Percentiles rank a stretch among this genome's conserved stretches.
Conservation (phyloP, 2,888 invertebrate genomes). For the Perizoma affinitatum region DNA sequence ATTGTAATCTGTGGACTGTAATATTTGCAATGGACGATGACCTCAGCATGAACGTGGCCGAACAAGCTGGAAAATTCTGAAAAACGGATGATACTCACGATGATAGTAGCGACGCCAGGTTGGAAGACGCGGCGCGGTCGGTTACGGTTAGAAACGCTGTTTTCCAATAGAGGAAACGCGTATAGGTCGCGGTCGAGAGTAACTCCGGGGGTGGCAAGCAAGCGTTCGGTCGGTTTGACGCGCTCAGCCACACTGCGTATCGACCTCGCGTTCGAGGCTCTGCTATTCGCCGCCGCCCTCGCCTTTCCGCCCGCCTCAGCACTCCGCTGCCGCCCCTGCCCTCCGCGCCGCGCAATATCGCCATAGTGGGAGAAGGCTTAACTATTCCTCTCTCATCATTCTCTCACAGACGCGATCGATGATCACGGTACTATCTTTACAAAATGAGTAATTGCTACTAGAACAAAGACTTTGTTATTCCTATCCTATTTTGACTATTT, state of each 20-base stretch:
- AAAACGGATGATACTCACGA: constrained; percentile 22
- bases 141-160: constrained; percentile 25
- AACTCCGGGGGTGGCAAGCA: constrained; percentile 38
- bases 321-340: constrained; percentile 61
- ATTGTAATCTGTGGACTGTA: constrained; percentile 16
- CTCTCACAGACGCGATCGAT: constrained; percentile 57
- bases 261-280: constrained; percentile 67
- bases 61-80: constrained; percentile 9
- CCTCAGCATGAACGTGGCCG: constrained; percentile 13
- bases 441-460: neutral
- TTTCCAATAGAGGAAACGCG: constrained; percentile 31
- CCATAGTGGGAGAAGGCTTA: constrained; percentile 71
- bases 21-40: constrained; percentile 25
- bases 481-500: no score
- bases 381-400: constrained; percentile 75
- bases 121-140: constrained; percentile 29
- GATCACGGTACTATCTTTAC: constrained; percentile 39
- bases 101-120: constrained; percentile 26
- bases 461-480: no score
- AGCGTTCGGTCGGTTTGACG: constrained; percentile 54
- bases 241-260: constrained; percentile 70
- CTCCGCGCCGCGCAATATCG: constrained; percentile 69
- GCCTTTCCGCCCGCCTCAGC: constrained; percentile 55
- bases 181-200: constrained; percentile 43
- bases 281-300: constrained; percentile 40